Conservation (phyloP, 2,113 vertebrate genomes). For the Puffinus mauretanicus region DNA sequence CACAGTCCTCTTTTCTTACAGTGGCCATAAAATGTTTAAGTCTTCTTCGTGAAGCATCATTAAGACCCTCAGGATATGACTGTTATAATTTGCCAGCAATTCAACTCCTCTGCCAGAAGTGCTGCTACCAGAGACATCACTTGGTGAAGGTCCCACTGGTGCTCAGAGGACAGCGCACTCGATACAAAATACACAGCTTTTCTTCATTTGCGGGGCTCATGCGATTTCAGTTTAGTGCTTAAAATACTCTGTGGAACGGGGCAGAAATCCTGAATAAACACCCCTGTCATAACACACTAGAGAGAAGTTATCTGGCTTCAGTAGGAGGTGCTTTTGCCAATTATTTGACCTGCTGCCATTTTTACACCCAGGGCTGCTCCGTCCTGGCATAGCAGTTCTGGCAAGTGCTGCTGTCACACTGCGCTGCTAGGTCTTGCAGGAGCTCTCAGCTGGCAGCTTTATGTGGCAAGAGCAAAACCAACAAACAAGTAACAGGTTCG, state of each 20-base stretch:
- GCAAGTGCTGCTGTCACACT: neutral
- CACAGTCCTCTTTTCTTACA: neutral
- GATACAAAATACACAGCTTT: neutral
- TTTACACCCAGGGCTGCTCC: neutral
- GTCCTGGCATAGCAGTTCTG: neutral
- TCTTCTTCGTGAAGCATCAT: neutral
- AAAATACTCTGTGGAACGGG: neutral
- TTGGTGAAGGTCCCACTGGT: neutral
- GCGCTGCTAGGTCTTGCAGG: neutral
- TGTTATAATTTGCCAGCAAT: neutral
- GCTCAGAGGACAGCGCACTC: neutral
- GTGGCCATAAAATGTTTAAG: neutral
- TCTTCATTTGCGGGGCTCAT: neutral
- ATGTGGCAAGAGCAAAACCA: neutral
- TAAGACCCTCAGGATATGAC: neutral
- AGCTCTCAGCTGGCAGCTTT: neutral
- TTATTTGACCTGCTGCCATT: neutral
- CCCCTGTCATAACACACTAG: neutral
- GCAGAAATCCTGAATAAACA: neutral
- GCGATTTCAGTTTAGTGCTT: neutral
- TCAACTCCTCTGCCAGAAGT: neutral
- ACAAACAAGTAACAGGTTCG: neutral
- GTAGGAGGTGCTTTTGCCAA: neutral
- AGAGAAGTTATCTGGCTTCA: neutral
- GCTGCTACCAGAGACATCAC: neutral